phyloP scores from a whole-genome alignment of 2,888 invertebrate species.

The Apodemia hepburni region DNA sequence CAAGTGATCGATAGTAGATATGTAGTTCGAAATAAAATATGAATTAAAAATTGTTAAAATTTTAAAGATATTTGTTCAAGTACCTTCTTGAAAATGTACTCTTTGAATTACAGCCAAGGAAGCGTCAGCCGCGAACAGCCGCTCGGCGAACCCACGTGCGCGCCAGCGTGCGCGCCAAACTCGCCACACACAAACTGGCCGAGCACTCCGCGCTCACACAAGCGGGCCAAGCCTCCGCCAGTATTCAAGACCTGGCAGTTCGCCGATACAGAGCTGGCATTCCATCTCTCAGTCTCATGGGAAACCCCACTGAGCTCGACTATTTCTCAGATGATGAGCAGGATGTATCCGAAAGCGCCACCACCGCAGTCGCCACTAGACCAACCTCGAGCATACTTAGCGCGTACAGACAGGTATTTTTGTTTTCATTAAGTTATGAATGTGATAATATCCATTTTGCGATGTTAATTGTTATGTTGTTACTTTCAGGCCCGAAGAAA shows the following conservation, averaged over 20 bases:
- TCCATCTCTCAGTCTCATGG: constrained; percentile 78
- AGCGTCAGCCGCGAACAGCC: constrained; percentile 58
- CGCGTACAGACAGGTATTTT: constrained; percentile 59
- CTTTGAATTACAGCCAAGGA: constrained; percentile 38
- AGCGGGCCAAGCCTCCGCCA: constrained; percentile 21
- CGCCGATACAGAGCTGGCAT: constrained; percentile 43
- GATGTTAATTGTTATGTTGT: background rate
- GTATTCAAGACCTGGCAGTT: constrained; percentile 31
- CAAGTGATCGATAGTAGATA: too few species aligned
- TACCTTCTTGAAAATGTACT: background rate
- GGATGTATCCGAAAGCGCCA: constrained; percentile 44
- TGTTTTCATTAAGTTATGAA: background rate
- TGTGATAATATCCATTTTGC: background rate
- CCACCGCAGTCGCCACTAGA: constrained; percentile 61
- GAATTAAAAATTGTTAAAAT: too few species aligned
- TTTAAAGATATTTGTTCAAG: too few species aligned
- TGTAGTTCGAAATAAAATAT: too few species aligned
- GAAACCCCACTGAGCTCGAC: constrained; percentile 83
- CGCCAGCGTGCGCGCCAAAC: constrained; percentile 56
- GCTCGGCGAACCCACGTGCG: constrained; percentile 63
- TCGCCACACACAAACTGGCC: constrained; percentile 38
- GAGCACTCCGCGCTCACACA: constrained; percentile 22
- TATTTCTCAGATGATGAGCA: constrained; percentile 81
- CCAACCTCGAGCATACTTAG: constrained; percentile 66
- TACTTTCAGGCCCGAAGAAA: constrained; percentile 69